These are phyloP conservation scores for Sebastes reedi DNA, from an alignment of 2,797 vertebrate genomes.

Conservation along the genomic window DNA sequence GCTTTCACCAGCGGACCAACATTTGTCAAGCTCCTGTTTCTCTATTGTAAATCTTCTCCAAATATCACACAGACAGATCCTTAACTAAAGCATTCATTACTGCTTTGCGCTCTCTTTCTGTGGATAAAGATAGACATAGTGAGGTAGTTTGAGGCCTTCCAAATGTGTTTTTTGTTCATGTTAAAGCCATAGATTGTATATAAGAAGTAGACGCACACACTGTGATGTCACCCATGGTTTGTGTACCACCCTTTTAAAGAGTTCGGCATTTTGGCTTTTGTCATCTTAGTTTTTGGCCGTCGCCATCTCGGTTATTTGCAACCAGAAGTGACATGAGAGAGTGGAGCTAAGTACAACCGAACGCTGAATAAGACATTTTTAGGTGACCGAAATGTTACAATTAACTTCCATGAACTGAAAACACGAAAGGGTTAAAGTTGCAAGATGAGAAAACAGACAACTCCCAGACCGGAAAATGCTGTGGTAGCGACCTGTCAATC, in stretches of 20 bases:
- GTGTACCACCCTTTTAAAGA: fast-evolving
- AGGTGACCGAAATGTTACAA: no score
- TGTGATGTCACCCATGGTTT: no score
- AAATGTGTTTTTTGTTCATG: neutral
- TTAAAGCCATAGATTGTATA: neutral
- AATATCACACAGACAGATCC: neutral
- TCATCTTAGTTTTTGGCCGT: no score
- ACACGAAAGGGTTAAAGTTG: no score
- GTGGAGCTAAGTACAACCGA: no score
- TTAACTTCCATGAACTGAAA: no score
- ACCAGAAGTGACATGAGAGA: no score
- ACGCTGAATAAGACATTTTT: no score
- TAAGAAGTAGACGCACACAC: fast-evolving
- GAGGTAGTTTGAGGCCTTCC: neutral
- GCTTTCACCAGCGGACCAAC: neutral
- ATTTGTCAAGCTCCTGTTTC: neutral
- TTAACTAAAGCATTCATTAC: neutral
- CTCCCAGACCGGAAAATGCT: fast-evolving
- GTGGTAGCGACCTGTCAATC: no score
- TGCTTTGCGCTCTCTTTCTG: neutral
- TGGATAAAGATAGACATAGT: neutral
- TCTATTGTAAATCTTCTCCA: neutral
- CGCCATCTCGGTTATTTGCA: no score
- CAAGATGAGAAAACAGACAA: no score
- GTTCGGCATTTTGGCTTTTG: no score